Conservation (phyloP, 1,140 invertebrate species). For the Pogonognathellus flavescens region DNA sequence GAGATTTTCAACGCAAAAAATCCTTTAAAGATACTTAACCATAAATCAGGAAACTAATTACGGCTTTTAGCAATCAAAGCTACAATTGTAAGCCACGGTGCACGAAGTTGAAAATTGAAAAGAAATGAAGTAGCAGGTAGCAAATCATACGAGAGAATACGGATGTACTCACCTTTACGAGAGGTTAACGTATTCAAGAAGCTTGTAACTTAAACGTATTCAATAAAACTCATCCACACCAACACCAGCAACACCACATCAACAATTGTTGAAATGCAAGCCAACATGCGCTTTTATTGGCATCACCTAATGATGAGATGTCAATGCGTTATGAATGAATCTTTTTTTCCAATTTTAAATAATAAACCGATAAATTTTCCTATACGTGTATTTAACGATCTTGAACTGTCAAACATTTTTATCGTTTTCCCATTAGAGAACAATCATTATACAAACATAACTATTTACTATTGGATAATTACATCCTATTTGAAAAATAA, state of each 20-base stretch:
- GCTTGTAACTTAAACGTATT: not conserved
- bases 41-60: constrained; percentile 48
- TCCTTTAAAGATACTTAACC: constrained; percentile 1
- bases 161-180: constrained; percentile 8
- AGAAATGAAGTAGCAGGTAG: constrained; percentile 34
- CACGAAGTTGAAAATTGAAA: constrained; percentile 44
- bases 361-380: constrained; percentile 33
- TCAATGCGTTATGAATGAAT: constrained; percentile 43
- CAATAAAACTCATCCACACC: not conserved
- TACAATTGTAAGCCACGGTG: not conserved
- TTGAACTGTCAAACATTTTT: constrained; percentile 24
- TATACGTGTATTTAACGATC: constrained; percentile 21
- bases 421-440: not conserved
- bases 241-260: not conserved
- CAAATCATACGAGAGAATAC: constrained; percentile 18
- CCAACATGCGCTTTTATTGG: constrained; percentile 5
- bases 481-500: constrained; percentile 22
- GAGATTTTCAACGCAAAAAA: not conserved
- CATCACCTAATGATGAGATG: constrained; percentile 13
- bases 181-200: constrained; percentile 47
- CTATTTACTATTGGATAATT: not conserved
- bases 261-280: not conserved
- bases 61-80: constrained; percentile 41
- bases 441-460: not conserved
- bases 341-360: constrained; percentile 9